Evolutionary conservation across 2,888 invertebrate species (phyloP).

Genomic region (Saturnia pavonia): DNA sequence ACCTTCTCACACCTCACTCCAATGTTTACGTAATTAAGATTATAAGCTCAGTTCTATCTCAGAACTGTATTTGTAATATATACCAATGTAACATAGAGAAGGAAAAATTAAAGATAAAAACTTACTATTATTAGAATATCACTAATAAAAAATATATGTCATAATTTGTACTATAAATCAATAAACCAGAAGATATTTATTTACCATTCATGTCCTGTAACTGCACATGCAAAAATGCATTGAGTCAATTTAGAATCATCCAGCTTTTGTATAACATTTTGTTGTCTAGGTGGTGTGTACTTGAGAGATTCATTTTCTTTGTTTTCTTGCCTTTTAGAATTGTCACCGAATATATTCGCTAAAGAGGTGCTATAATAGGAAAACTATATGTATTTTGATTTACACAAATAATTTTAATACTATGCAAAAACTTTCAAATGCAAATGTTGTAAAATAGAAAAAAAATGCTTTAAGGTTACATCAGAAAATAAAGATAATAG

Average conservation of each 20-base stretch:
- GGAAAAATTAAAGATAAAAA: no score
- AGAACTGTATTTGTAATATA: no score
- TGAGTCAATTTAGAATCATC: slow-evolving; percentile 53
- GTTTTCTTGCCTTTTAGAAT: slow-evolving; percentile 34
- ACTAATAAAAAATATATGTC: no score
- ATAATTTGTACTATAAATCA: neutral
- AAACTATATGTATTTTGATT: slow-evolving; percentile 12
- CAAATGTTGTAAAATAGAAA: neutral
- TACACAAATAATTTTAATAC: neutral
- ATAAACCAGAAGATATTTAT: slow-evolving; percentile 18
- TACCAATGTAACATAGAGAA: no score
- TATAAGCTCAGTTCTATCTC: no score
- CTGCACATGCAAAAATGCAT: slow-evolving; percentile 62
- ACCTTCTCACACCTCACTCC: no score
- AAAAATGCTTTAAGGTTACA: neutral
- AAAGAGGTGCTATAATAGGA: slow-evolving; percentile 61
- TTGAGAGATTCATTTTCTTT: slow-evolving; percentile 59
- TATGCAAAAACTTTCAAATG: neutral
- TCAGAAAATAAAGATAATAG: neutral
- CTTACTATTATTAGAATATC: no score
- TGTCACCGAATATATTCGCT: slow-evolving; percentile 63
- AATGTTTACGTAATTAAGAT: no score
- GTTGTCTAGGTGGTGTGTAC: slow-evolving; percentile 61
- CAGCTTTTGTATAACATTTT: slow-evolving; percentile 35
- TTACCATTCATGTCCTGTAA: slow-evolving; percentile 70